phyloP scores from a whole-genome alignment of 2,888 invertebrate species.

The Xanthia icteritia region DNA sequence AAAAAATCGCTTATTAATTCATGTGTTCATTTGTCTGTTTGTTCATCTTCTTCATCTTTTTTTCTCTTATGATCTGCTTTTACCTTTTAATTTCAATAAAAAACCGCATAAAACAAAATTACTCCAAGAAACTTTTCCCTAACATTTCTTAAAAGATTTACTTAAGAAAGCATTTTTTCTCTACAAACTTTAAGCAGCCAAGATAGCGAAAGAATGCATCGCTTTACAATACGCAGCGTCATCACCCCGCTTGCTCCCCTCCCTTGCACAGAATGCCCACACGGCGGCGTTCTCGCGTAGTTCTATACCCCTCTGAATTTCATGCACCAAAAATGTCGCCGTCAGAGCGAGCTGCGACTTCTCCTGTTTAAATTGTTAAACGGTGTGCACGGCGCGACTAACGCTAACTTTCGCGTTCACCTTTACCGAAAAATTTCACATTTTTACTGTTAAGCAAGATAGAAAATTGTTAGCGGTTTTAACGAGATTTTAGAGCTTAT shows the following conservation, averaged over 20 bases:
- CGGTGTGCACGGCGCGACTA: constrained; percentile 69
- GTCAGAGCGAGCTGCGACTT: constrained; percentile 70
- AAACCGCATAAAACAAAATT: neutral
- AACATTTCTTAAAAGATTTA: constrained; percentile 10
- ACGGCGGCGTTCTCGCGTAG: constrained; percentile 48
- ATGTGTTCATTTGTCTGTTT: too few species aligned
- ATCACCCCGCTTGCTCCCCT: constrained; percentile 38
- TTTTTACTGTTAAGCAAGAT: constrained; percentile 55
- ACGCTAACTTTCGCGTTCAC: constrained; percentile 62
- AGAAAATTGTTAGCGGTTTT: constrained; percentile 66
- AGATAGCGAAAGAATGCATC: constrained; percentile 15
- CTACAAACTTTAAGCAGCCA: constrained; percentile 15
- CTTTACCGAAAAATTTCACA: constrained; percentile 59
- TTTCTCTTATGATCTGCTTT: neutral
- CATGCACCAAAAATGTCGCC: constrained; percentile 84
- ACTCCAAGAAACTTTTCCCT: neutral
- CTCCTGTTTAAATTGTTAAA: constrained; percentile 86
- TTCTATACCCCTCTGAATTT: constrained; percentile 74
- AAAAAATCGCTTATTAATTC: neutral
- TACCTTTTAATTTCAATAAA: neutral
- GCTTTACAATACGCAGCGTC: constrained; percentile 30
- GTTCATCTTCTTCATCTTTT: neutral
- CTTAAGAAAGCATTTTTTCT: constrained; percentile 15
- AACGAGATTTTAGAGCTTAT: constrained; percentile 64
- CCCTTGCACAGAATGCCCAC: constrained; percentile 29